A percentile compares a stretch with the other conserved stretches of the same genome.
Conservation (phyloP, 2,113 vertebrate genomes). For the Morone saxatilis region DNA sequence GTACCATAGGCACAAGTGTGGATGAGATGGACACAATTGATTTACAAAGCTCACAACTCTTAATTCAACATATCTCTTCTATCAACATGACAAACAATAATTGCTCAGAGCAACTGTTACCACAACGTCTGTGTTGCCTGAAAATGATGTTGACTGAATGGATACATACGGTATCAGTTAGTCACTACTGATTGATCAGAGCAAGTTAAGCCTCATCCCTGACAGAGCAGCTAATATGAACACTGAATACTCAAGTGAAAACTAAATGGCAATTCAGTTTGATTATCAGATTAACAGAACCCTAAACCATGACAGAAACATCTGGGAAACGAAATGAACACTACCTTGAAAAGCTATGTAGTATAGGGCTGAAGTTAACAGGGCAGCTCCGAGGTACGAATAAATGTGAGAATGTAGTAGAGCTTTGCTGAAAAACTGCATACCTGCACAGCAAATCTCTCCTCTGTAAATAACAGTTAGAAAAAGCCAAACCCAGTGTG, state of each 20-base stretch:
- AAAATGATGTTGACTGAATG: neutral
- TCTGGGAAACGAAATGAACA: neutral
- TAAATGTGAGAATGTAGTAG: constrained; percentile 16
- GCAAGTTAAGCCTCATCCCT: neutral
- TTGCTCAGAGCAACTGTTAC: neutral
- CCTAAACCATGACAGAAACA: neutral
- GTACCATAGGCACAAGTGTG: neutral
- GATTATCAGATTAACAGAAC: neutral
- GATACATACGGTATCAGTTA: neutral
- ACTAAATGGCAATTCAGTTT: neutral
- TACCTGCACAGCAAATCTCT: constrained; percentile 67
- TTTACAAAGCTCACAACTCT: neutral
- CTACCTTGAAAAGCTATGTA: neutral
- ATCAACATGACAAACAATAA: neutral
- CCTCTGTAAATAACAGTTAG: constrained; percentile 55
- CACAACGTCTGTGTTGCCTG: neutral
- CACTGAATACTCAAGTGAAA: neutral
- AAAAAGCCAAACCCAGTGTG: constrained; percentile 39
- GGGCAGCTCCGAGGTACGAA: constrained; percentile 34
- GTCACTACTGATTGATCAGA: neutral
- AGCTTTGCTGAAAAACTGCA: constrained; percentile 26
- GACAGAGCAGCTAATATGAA: neutral
- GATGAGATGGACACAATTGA: neutral
- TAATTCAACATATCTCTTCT: neutral
- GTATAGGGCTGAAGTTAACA: constrained; percentile 5